phyloP scores from a whole-genome alignment of 2,888 invertebrate species.

The Fissipunctia ypsillon region DNA sequence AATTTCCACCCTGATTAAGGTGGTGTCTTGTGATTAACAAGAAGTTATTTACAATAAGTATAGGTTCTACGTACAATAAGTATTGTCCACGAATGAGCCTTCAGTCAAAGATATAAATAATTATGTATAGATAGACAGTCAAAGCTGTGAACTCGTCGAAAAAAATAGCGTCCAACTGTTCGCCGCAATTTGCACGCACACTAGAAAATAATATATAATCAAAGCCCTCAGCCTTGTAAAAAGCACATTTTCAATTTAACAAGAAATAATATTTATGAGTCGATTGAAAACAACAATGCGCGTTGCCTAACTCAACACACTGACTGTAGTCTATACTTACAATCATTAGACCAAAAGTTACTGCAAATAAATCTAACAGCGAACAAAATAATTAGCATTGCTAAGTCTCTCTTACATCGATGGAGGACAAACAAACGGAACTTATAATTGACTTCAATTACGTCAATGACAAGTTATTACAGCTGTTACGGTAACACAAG shows the following conservation, averaged over 20 bases:
- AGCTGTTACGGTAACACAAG: constrained; percentile 23
- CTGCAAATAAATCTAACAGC: not conserved
- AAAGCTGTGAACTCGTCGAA: too few relatives aligned
- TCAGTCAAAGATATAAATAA: too few relatives aligned
- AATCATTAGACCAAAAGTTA: not conserved
- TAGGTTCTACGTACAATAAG: not conserved
- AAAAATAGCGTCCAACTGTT: too few relatives aligned
- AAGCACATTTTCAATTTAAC: not conserved
- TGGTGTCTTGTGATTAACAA: not conserved
- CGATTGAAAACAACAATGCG: not conserved
- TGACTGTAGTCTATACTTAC: not conserved
- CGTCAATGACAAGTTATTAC: constrained; percentile 40
- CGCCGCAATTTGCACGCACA: too few relatives aligned
- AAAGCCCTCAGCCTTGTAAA: too few relatives aligned
- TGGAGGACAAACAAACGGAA: constrained; percentile 21
- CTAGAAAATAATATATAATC: too few relatives aligned
- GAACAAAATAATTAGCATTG: constrained; percentile 2
- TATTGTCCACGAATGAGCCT: not conserved
- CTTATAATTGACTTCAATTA: constrained; percentile 43
- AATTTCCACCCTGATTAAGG: constrained; percentile 3
- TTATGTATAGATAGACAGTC: too few relatives aligned
- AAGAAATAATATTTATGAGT: not conserved
- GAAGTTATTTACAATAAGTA: not conserved
- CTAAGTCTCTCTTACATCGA: constrained; percentile 2
- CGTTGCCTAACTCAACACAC: not conserved